Evolutionary conservation across 2,888 invertebrate species (phyloP), one percentile per base, ranked within the genome.

Genomic region (Caenorhabditis drosophilae): DNA sequence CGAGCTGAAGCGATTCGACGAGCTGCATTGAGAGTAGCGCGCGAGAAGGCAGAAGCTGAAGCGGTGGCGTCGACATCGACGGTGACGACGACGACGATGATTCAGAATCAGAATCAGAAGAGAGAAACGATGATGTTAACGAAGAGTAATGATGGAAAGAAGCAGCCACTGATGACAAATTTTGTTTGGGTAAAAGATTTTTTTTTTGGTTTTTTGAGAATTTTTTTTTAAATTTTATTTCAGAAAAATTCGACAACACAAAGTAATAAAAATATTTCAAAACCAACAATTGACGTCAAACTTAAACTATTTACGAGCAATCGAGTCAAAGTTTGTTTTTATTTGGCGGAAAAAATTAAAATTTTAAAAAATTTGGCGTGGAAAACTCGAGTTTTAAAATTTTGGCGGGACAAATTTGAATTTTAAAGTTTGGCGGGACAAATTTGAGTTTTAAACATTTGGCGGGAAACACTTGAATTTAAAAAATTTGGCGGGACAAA

Each of bases 1-100:
- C 58, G 64, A 49, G 78, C 62, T 47, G 60, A 70, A 25, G 78
- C 76, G 6, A 15, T 68, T 44, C 55, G 48, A 42, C 55, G 54
- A 23, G 70, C 61, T 6, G 74, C 63, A 1, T 46, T 36, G 2
- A 22, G 53, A 6, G 56, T 40, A 20, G 70, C 47, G 34, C 45
- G 47, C 18, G 63, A 64, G 27, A 44, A 45, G 42, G 63, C 44
- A 50, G 55, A 51, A 16, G 44, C n/a, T 35, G 38, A 31, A 12
- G 7, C 31, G n/a, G n/a, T n/a, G n/a, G n/a, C n/a, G n/a, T n/a
- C n/a, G n/a, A n/a, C n/a, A n/a, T n/a, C n/a, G n/a, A n/a, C n/a
- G n/a, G n/a, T n/a, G n/a, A n/a, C n/a, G n/a, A n/a, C n/a, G n/a
- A n/a, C n/a, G n/a, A n/a, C n/a, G n/a, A n/a, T n/a, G n/a, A n/a